phyloP scores from a whole-genome alignment of 2,113 vertebrate genomes.

The Ameiurus melas region DNA sequence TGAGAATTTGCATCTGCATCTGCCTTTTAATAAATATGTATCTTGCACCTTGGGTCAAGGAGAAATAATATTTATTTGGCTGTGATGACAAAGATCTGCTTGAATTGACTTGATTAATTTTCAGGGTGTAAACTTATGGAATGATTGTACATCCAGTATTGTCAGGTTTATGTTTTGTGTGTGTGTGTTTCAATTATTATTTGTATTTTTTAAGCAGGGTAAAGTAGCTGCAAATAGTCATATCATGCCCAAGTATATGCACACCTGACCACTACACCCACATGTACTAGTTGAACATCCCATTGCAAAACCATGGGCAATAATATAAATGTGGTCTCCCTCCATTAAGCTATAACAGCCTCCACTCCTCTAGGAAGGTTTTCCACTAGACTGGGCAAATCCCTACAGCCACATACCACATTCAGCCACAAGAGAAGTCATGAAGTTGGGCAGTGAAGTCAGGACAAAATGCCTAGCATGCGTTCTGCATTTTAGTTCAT shows the following conservation, averaged over 20 bases:
- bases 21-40: background rate
- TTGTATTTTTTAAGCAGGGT: background rate
- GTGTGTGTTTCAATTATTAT: too few species aligned
- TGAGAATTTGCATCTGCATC: too few species aligned
- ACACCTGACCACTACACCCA: background rate
- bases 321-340: background rate
- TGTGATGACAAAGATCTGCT: background rate
- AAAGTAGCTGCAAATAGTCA: background rate
- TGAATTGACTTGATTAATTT: background rate
- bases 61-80: background rate
- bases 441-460: too few species aligned
- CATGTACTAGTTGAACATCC: background rate
- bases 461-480: too few species aligned
- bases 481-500: too few species aligned
- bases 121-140: background rate
- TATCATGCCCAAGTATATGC: background rate
- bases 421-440: background rate
- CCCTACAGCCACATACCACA: background rate
- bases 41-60: background rate
- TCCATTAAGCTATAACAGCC: background rate
- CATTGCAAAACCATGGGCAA: background rate
- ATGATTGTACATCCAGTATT: background rate
- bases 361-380: background rate
- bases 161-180: background rate
- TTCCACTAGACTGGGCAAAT: background rate